Evolutionary conservation across 2,797 vertebrate species (phyloP), one percentile per base, ranked within the genome.

Genomic region (Poeciliopsis paucimaculata): DNA sequence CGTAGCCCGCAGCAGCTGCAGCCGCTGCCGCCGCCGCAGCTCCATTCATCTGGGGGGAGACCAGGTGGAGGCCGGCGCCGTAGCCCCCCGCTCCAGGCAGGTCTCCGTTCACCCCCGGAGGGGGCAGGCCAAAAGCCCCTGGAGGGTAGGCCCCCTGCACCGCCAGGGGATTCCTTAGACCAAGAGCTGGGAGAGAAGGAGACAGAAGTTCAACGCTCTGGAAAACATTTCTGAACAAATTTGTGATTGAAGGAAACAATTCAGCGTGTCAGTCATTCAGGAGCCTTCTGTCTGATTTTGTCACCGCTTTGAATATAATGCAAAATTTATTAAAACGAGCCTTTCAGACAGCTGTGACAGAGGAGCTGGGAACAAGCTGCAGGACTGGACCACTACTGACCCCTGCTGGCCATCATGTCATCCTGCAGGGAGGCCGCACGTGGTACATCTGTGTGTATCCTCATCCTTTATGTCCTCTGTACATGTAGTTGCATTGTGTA

Each of bases 101-200:
- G 75, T 98, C 97, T 3, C 97, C 97, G 0, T 97, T 98, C 72
- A 97, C 96, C 0, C 96, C 95, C 0, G 96, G 93, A 36, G 96
- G 93, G 16, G 97, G 96, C 84, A 98, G 94, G 72, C 96, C 86
- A 0, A 98, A 98, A 6, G 97, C 94, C 0, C 97, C 97, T 0
- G 97, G 96, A 0, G 97, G 96, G 86, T 97, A 98, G 0, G 96
- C 94, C 31, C 95, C 96, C 90, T 97, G 97, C 77, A 96, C 95
- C 0, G 96, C 96, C 85, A 98, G 82, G 0, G 97, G 96, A 82
- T 96, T 97, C 81, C 97, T 96, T 66, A 98, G 92, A 79, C 97
- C 95, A 68, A 98, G 92, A 79, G 97, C 97, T 98, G 93, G 47
- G 66, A 78, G 66, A 66, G 13, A 13, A 36, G 4, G 36, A 53